A percentile compares a stretch with the other conserved stretches of the same genome.
Evolutionary conservation across 2,113 vertebrate genomes (phyloP).

Genomic region (Lamprotornis superbus): DNA sequence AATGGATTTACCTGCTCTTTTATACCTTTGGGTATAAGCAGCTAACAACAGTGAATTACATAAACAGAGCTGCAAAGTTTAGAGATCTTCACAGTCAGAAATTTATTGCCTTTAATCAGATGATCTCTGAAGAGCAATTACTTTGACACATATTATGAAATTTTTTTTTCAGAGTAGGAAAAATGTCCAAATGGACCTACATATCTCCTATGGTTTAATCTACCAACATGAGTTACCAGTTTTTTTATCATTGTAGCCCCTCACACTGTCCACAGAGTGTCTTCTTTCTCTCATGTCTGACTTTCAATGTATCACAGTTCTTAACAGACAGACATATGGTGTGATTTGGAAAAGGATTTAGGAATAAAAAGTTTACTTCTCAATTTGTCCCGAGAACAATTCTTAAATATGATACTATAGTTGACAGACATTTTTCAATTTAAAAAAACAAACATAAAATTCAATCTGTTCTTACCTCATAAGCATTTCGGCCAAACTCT

Average conservation of each 20-base stretch:
- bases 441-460: neutral
- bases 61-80: neutral
- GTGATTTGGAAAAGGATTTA: neutral
- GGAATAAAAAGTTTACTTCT: neutral
- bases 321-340: neutral
- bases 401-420: neutral
- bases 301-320: neutral
- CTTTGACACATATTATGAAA: neutral
- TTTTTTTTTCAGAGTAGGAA: neutral
- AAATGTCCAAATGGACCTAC: neutral
- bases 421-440: neutral
- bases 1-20: conserved; percentile 10
- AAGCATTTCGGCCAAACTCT: conserved; percentile 98
- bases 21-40: neutral
- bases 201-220: neutral
- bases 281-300: neutral
- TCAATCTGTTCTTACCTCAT: conserved; percentile 88
- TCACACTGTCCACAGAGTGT: neutral
- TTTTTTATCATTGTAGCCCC: neutral
- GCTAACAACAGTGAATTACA: neutral
- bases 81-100: neutral
- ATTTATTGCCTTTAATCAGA: neutral
- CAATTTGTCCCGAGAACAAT: neutral
- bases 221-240: neutral
- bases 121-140: conserved; percentile 13